Conservation (phyloP, 37 sponge, comb jelly and placozoan species). For the Spongia lamella region DNA sequence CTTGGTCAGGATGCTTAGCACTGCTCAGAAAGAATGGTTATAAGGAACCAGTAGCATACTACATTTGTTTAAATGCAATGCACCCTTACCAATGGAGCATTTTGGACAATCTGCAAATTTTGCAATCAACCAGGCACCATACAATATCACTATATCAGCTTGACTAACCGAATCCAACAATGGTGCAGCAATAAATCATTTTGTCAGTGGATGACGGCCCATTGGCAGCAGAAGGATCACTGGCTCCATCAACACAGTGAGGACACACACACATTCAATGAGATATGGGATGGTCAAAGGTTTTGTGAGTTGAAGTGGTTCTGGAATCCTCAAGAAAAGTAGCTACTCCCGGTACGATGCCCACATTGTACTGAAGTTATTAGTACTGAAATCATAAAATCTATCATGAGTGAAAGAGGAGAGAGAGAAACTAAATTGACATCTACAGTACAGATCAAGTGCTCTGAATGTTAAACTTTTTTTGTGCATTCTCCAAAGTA, state of each 20-base stretch:
- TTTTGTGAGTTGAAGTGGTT: constrained; percentile 26
- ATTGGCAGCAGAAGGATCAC: constrained; percentile 27
- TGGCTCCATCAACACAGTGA: constrained; percentile 1
- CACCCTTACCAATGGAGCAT: neutral
- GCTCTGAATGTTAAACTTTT: constrained; percentile 1
- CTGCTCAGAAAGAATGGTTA: neutral
- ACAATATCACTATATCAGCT: neutral
- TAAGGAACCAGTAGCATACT: neutral
- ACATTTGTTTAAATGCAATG: neutral
- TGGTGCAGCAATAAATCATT: neutral
- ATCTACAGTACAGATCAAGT: neutral
- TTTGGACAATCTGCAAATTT: neutral
- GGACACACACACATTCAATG: neutral
- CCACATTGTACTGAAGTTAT: constrained; percentile 9
- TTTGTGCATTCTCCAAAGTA: constrained; percentile 5
- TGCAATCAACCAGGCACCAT: neutral
- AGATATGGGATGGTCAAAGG: constrained; percentile 33
- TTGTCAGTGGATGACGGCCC: constrained; percentile 26
- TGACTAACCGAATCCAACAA: neutral
- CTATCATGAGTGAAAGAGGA: neutral
- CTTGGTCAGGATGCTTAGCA: neutral
- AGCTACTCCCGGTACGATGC: constrained; percentile 11
- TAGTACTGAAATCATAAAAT: neutral
- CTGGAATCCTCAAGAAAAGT: constrained; percentile 15
- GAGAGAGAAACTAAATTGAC: too few relatives aligned